Conservation (phyloP, 1,140 invertebrate genomes). For the Dolichoris vasculosae region DNA sequence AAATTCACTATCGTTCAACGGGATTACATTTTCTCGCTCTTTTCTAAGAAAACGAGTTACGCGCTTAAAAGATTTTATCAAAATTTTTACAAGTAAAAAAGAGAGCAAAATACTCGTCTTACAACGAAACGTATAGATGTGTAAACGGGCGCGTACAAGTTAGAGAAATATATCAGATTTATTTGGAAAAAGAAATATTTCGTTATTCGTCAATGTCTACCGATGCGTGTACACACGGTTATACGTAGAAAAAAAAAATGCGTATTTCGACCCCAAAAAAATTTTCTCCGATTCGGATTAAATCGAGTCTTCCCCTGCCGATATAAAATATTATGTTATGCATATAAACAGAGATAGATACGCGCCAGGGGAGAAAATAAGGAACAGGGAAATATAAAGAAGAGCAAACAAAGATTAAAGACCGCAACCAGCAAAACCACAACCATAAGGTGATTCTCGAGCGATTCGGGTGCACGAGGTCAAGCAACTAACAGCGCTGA, state of each 20-base stretch:
- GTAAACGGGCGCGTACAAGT: not conserved
- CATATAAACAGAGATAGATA: no score
- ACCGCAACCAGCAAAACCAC: not conserved
- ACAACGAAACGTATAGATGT: not conserved
- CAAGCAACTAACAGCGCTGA: not conserved
- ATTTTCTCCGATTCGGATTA: not conserved
- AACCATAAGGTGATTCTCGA: not conserved
- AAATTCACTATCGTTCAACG: not conserved
- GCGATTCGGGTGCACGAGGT: not conserved
- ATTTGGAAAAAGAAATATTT: not conserved
- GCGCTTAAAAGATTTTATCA: conserved; percentile 44
- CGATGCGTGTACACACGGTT: not conserved
- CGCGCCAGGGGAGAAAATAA: not conserved
- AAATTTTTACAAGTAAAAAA: not conserved
- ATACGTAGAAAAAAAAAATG: no score
- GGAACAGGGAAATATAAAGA: conserved; percentile 17
- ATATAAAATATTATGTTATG: not conserved
- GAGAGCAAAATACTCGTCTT: not conserved
- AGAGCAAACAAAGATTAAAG: not conserved
- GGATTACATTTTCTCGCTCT: not conserved
- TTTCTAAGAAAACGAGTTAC: conserved; percentile 8
- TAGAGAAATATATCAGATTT: not conserved
- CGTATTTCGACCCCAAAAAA: not conserved
- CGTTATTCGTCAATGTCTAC: not conserved
- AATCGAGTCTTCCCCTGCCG: not conserved